phyloP scores from a whole-genome alignment of 2,888 invertebrate genomes.

The Bugula neritina region DNA sequence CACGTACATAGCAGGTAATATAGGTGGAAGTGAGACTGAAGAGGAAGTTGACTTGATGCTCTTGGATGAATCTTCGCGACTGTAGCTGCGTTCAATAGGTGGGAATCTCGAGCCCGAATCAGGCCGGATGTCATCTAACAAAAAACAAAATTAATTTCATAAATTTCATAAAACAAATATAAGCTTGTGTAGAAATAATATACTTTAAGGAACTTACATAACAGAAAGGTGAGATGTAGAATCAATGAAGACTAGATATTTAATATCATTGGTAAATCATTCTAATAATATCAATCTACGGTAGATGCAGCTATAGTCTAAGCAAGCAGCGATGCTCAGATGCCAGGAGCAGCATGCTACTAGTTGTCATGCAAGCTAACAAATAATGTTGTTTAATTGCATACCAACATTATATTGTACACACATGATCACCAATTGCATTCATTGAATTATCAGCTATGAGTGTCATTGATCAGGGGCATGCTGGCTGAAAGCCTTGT shows the following conservation, averaged over 20 bases:
- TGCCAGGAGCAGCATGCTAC: neutral
- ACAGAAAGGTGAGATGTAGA: no score
- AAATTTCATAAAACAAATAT: neutral
- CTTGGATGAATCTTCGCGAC: slow-evolving; percentile 19
- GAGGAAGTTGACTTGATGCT: slow-evolving; percentile 10
- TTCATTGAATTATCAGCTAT: neutral
- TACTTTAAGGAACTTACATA: no score
- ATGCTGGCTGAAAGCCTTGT: neutral
- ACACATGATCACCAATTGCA: neutral
- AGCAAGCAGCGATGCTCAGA: no score
- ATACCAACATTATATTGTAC: neutral
- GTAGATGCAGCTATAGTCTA: no score
- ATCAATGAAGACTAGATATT: neutral
- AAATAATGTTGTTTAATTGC: neutral
- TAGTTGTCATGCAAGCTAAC: neutral
- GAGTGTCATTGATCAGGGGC: neutral
- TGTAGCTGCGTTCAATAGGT: neutral
- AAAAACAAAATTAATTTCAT: neutral
- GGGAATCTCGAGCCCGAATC: slow-evolving; percentile 23
- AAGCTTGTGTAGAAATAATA: neutral
- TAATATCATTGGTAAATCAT: neutral
- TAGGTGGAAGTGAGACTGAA: slow-evolving; percentile 13
- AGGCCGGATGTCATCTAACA: slow-evolving; percentile 7
- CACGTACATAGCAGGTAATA: neutral
- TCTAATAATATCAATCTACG: no score